phyloP scores from a whole-genome alignment of 2,888 invertebrate genomes.

The Zele albiditarsus region DNA sequence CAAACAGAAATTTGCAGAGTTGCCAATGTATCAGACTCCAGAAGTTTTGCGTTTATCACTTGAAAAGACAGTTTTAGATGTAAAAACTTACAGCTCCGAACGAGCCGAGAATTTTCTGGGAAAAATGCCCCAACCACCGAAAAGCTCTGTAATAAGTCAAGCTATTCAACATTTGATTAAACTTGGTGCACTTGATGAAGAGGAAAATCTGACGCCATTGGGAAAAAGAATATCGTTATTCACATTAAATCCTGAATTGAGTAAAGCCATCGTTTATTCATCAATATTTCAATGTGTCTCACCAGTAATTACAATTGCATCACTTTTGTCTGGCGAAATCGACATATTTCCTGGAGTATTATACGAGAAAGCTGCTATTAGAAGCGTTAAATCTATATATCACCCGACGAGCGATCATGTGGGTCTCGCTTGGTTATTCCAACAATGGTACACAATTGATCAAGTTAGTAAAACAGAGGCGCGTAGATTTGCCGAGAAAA shows the following conservation, averaged over 20 bases:
- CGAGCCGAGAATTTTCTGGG: slow-evolving; percentile 77
- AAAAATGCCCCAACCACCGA: slow-evolving; percentile 79
- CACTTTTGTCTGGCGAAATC: slow-evolving; percentile 73
- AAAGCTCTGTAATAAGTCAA: slow-evolving; percentile 71
- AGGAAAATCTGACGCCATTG: slow-evolving; percentile 79
- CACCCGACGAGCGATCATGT: slow-evolving; percentile 78
- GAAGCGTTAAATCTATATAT: slow-evolving; percentile 74
- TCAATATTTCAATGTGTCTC: slow-evolving; percentile 75
- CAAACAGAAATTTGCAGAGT: slow-evolving; percentile 73
- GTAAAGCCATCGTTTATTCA: slow-evolving; percentile 77
- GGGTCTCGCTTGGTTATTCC: slow-evolving; percentile 76
- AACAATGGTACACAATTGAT: slow-evolving; percentile 72
- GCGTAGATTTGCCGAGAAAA: slow-evolving; percentile 72
- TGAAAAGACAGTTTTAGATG: slow-evolving; percentile 77
- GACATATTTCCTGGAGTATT: slow-evolving; percentile 75
- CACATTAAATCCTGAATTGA: slow-evolving; percentile 77
- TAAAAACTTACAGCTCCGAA: slow-evolving; percentile 76
- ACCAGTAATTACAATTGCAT: slow-evolving; percentile 74
- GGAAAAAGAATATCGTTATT: slow-evolving; percentile 76
- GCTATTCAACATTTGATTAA: slow-evolving; percentile 79
- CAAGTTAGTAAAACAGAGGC: slow-evolving; percentile 59
- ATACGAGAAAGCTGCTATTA: slow-evolving; percentile 74
- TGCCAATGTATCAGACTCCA: slow-evolving; percentile 76
- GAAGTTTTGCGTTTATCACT: slow-evolving; percentile 79
- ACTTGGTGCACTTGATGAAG: slow-evolving; percentile 75